Conservation (phyloP, 1,140 invertebrate genomes). For the Anadara kagoshimensis region DNA sequence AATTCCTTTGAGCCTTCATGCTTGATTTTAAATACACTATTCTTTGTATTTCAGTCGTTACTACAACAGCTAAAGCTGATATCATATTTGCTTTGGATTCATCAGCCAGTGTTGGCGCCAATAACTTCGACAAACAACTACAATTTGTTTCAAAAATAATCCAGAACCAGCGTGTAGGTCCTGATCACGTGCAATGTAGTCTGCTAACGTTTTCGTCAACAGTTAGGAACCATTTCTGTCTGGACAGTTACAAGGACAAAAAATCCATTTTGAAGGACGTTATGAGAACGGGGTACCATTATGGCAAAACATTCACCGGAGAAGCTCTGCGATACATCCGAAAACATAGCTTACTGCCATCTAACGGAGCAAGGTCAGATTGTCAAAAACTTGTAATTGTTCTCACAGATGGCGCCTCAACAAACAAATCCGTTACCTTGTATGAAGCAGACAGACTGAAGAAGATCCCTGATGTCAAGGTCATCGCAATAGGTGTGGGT, state of each 20-base stretch:
- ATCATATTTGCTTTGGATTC: slow-evolving; percentile 41
- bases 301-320: slow-evolving; percentile 36
- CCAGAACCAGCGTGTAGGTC: slow-evolving; percentile 28
- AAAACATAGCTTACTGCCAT: slow-evolving; percentile 24
- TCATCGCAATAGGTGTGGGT: slow-evolving; percentile 50
- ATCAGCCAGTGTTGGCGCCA: slow-evolving; percentile 28
- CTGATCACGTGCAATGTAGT: slow-evolving; percentile 26
- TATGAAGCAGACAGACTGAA: slow-evolving; percentile 19
- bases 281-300: not conserved
- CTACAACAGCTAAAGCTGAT: slow-evolving; percentile 23
- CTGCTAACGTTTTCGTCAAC: slow-evolving; percentile 38
- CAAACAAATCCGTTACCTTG: slow-evolving; percentile 16
- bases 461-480: slow-evolving; percentile 13
- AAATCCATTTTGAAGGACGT: not conserved
- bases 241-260: slow-evolving; percentile 25
- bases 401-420: slow-evolving; percentile 49
- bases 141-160: slow-evolving; percentile 28
- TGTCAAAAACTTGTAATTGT: slow-evolving; percentile 40
- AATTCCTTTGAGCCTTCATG: too few species aligned
- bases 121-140: slow-evolving; percentile 29
- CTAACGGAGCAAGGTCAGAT: slow-evolving; percentile 35
- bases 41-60: too few species aligned
- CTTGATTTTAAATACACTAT: too few species aligned
- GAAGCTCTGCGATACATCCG: slow-evolving; percentile 36
- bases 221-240: slow-evolving; percentile 28